A percentile compares a stretch with the other conserved stretches of the same genome.
Conservation (phyloP, 2,888 invertebrate species). For the Spisula solida region DNA sequence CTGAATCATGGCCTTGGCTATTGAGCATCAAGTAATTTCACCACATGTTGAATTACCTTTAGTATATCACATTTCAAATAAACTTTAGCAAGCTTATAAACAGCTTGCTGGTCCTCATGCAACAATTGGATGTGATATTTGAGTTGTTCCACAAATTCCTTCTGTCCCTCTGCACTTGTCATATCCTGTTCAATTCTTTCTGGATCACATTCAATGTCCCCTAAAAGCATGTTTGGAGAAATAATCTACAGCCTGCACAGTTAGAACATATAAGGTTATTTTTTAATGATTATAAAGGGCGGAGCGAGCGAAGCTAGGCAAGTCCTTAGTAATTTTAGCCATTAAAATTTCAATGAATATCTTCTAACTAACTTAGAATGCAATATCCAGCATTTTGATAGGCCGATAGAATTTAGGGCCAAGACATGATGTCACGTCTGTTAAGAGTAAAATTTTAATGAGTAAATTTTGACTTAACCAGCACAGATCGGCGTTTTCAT, state of each 20-base stretch:
- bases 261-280: too few relatives aligned
- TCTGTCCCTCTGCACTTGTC: not conserved
- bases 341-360: too few relatives aligned
- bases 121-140: slow-evolving; percentile 58
- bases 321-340: too few relatives aligned
- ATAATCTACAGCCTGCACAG: not conserved
- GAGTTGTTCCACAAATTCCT: slow-evolving; percentile 46
- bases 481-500: too few relatives aligned
- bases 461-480: too few relatives aligned
- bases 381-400: too few relatives aligned
- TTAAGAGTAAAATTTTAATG: too few relatives aligned
- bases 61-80: slow-evolving; percentile 73
- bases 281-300: too few relatives aligned
- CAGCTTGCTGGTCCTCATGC: slow-evolving; percentile 44
- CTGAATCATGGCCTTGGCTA: not conserved
- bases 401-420: too few relatives aligned
- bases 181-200: not conserved
- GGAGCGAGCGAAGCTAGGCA: too few relatives aligned
- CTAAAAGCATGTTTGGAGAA: not conserved
- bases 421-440: too few relatives aligned
- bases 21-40: not conserved
- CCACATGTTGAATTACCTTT: slow-evolving; percentile 57
- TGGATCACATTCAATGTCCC: not conserved
- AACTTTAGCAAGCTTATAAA: slow-evolving; percentile 72
- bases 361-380: too few relatives aligned